A percentile compares a stretch with the other conserved stretches of the same genome.
phyloP scores from a whole-genome alignment of 2,113 vertebrate genomes.

The Pseudois nayaur region DNA sequence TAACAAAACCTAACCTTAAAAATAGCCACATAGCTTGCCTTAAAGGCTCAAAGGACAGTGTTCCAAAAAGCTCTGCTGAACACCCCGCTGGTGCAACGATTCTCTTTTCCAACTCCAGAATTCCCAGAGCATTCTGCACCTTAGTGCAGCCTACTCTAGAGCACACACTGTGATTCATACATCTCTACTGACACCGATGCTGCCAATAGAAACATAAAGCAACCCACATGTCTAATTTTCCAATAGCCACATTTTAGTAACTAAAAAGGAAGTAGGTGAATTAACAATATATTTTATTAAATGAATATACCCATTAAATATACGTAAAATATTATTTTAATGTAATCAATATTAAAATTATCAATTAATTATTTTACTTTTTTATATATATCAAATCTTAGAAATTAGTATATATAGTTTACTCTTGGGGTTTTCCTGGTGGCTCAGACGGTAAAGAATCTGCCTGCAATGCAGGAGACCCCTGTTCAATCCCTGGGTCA shows the following conservation, averaged over 20 bases:
- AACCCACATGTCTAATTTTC: background rate
- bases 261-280: background rate
- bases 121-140: background rate
- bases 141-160: background rate
- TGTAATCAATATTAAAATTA: background rate
- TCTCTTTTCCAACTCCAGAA: background rate
- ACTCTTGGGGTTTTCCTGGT: background rate
- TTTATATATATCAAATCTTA: background rate
- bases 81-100: background rate
- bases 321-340: background rate
- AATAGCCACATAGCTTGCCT: background rate
- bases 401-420: background rate
- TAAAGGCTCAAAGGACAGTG: background rate
- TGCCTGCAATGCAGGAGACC: background rate
- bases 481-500: background rate
- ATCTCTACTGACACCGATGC: background rate
- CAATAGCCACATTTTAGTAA: background rate
- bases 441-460: background rate
- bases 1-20: background rate
- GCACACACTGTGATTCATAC: background rate
- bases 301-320: background rate
- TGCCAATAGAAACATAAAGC: background rate
- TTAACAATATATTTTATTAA: background rate
- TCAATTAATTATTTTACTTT: background rate
- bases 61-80: background rate